These are phyloP conservation scores for Spheniscus humboldti DNA, from an alignment of 2,797 vertebrate genomes.

Conservation along the genomic window DNA sequence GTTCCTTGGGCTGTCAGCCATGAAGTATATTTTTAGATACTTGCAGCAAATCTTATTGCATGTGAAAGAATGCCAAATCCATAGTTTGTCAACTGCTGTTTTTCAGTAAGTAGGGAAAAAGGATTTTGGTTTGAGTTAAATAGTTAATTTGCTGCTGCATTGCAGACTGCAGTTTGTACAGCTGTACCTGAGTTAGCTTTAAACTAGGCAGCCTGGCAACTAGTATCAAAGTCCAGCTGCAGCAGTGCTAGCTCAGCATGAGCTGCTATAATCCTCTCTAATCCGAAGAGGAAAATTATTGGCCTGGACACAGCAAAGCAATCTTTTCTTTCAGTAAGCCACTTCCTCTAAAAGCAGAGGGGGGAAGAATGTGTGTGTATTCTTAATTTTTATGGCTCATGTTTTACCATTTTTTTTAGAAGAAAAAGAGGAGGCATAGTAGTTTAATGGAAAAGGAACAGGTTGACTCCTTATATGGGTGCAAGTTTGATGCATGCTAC, in stretches of 20 bases:
- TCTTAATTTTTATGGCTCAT: neutral
- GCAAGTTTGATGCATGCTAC: neutral
- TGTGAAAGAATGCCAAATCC: conserved; percentile 24
- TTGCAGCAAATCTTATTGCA: conserved; percentile 39
- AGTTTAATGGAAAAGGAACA: neutral
- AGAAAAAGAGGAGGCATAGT: neutral
- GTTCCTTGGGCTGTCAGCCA: conserved; percentile 35
- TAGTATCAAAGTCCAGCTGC: neutral
- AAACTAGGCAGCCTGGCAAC: neutral
- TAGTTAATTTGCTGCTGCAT: conserved; percentile 23
- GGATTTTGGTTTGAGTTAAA: neutral
- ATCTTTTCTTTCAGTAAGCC: neutral
- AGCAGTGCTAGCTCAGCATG: neutral
- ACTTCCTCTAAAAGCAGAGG: neutral
- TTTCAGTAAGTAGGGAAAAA: neutral
- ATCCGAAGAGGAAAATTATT: neutral
- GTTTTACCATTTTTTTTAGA: neutral
- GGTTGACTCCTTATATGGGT: neutral
- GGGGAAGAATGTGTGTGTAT: neutral
- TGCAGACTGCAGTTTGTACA: neutral
- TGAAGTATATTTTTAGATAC: conserved; percentile 42
- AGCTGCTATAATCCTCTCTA: neutral
- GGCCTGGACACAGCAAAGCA: neutral
- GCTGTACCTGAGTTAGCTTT: neutral
- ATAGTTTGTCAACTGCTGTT: conserved; percentile 16